Conservation (phyloP, 2,888 invertebrate species). For the Tetanocera ferruginea region DNA sequence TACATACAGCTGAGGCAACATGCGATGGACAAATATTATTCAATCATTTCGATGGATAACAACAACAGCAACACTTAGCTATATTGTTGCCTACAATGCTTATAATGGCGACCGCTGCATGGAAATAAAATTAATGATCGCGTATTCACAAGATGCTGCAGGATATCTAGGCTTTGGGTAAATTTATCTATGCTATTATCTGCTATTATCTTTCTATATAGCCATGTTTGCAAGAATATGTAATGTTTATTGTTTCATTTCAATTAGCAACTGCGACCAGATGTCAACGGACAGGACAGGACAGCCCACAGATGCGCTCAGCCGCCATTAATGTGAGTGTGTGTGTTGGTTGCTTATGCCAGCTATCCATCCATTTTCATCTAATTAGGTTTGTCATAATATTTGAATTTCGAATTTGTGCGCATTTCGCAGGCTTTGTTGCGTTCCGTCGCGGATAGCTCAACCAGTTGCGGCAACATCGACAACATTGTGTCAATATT, state of each 20-base stretch:
- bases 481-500: constrained; percentile 37
- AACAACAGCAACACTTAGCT: background rate
- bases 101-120: background rate
- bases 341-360: background rate
- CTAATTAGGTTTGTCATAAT: constrained; percentile 64
- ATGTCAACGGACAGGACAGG: constrained; percentile 13
- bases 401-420: constrained; percentile 58
- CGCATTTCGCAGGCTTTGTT: constrained; percentile 19
- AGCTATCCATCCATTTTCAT: constrained; percentile 59
- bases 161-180: background rate
- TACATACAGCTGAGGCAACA: constrained; percentile 14
- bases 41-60: constrained; percentile 36
- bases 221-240: background rate
- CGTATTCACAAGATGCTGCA: constrained; percentile 9
- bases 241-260: background rate
- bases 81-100: background rate
- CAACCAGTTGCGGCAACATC: background rate
- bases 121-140: background rate
- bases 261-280: constrained; percentile 42
- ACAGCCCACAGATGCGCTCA: background rate
- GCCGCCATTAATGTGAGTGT: background rate
- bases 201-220: background rate
- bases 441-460: background rate
- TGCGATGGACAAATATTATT: constrained; percentile 16
- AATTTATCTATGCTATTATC: background rate